These are phyloP conservation scores for Eucera pruinosa DNA, from an alignment of 2,888 invertebrate genomes.

Conservation along the genomic window DNA sequence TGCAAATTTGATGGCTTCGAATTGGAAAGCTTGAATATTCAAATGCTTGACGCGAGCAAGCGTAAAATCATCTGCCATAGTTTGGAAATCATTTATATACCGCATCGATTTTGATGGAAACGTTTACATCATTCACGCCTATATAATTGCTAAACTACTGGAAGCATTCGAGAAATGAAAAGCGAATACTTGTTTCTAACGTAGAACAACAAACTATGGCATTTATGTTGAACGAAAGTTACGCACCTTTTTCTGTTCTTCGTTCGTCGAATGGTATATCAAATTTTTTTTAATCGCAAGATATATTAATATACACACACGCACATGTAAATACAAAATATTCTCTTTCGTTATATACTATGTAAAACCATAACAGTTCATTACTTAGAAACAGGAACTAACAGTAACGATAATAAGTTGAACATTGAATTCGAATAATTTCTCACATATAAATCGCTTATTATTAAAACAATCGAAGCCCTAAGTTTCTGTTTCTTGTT, in stretches of 20 bases:
- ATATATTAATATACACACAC: constrained; percentile 21
- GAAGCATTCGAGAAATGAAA: constrained; percentile 43
- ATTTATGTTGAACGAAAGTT: constrained; percentile 12
- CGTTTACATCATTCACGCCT: not conserved
- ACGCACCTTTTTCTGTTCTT: not conserved
- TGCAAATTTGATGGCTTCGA: no score
- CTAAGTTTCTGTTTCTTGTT: constrained; percentile 12
- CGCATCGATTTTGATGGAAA: constrained; percentile 8
- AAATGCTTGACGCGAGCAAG: no score
- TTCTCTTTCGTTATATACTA: constrained; percentile 19
- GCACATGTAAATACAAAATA: constrained; percentile 16
- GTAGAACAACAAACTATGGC: not conserved
- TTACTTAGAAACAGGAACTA: constrained; percentile 34
- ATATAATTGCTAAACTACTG: constrained; percentile 19
- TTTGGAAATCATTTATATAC: no score
- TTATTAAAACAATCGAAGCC: constrained; percentile 48
- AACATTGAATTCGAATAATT: constrained; percentile 19
- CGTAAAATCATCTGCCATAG: no score
- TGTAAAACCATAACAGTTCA: constrained; percentile 24
- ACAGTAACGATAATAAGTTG: constrained; percentile 20
- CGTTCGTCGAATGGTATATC: constrained; percentile 10
- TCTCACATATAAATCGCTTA: constrained; percentile 40
- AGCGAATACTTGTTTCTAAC: constrained; percentile 2
- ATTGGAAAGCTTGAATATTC: constrained; percentile 2
- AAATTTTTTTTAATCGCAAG: constrained; percentile 4